Conservation (phyloP, 2,888 invertebrate species). For the Cosmia pyralina region DNA sequence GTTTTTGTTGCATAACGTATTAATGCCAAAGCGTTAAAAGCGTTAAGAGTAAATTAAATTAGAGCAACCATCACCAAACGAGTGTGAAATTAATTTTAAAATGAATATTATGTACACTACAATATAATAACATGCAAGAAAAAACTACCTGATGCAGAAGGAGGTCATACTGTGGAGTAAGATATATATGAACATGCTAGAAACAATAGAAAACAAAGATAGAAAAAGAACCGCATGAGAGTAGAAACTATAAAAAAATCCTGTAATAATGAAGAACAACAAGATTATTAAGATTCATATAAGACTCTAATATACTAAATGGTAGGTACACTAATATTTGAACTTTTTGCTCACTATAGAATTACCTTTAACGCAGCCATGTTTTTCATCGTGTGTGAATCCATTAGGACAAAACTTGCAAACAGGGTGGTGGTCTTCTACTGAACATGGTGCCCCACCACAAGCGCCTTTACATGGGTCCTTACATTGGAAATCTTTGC, state of each 20-base stretch:
- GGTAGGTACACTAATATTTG: constrained; percentile 71
- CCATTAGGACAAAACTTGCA: constrained; percentile 99
- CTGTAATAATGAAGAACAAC: constrained; percentile 90
- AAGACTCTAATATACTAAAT: constrained; percentile 84
- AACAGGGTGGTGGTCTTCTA: constrained; percentile 98
- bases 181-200: constrained; percentile 86
- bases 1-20: constrained; percentile 83
- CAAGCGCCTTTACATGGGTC: constrained; percentile 96
- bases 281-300: constrained; percentile 87
- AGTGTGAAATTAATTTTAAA: constrained; percentile 77
- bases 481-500: constrained; percentile 96
- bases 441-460: constrained; percentile 97
- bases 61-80: constrained; percentile 82
- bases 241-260: constrained; percentile 88
- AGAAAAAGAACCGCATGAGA: constrained; percentile 86
- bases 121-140: constrained; percentile 82
- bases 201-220: constrained; percentile 84
- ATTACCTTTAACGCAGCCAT: constrained; percentile 99
- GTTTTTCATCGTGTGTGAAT: constrained; percentile 97
- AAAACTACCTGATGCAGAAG: constrained; percentile 87
- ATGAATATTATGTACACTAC: constrained; percentile 82
- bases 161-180: constrained; percentile 86
- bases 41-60: constrained; percentile 75
- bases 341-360: constrained; percentile 66
- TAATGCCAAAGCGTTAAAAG: constrained; percentile 82